Percentiles rank a stretch among this genome's conserved stretches.
Conservation (phyloP, 2,888 invertebrate species). For the Lamellibrachia columna region DNA sequence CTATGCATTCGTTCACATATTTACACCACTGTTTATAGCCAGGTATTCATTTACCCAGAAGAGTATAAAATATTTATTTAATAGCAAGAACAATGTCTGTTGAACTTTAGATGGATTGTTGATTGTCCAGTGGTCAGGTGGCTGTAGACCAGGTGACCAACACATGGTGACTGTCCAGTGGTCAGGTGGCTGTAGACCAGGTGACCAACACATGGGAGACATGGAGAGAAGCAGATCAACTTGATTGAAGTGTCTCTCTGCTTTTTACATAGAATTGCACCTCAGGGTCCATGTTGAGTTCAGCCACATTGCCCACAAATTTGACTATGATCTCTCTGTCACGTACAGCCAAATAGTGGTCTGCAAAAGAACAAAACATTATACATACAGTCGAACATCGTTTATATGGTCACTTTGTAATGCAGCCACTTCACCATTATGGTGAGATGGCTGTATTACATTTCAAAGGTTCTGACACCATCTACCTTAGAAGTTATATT, state of each 20-base stretch:
- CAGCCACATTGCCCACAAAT: background rate
- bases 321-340: background rate
- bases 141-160: background rate
- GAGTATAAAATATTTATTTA: background rate
- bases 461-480: no score
- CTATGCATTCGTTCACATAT: background rate
- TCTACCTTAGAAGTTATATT: no score
- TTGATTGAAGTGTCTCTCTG: background rate
- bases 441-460: no score
- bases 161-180: background rate
- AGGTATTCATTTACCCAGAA: background rate
- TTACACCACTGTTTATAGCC: background rate
- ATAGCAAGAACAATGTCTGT: background rate
- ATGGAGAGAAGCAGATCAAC: background rate
- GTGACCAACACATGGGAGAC: background rate
- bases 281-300: background rate
- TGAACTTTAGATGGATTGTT: background rate
- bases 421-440: no score
- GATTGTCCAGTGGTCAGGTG: background rate
- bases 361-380: background rate
- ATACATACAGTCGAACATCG: background rate
- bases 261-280: background rate
- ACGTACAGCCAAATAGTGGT: slow-evolving; percentile 6
- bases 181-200: background rate
- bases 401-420: no score